These are phyloP conservation scores for Aplysina aerophoba DNA, from an alignment of 37 sponge, comb jelly and placozoan genomes.

Conservation along the genomic window DNA sequence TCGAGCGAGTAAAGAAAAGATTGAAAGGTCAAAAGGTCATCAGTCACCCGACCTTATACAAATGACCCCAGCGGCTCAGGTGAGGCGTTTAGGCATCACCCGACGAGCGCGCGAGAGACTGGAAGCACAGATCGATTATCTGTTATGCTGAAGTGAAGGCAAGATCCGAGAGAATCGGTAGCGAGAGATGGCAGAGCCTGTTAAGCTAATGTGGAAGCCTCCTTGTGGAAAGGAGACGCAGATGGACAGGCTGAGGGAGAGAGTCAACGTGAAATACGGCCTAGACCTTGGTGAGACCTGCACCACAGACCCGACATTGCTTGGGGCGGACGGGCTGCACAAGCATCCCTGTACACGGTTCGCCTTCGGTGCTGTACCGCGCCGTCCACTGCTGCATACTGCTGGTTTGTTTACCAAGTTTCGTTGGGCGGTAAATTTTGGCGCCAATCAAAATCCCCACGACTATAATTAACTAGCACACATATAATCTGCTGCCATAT, in stretches of 20 bases:
- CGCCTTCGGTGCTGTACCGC: not conserved
- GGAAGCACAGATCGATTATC: too few species aligned
- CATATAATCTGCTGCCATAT: too few species aligned
- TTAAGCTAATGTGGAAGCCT: slow-evolving; percentile 74
- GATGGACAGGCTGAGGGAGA: slow-evolving; percentile 77
- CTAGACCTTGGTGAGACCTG: slow-evolving; percentile 50
- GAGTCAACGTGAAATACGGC: slow-evolving; percentile 62
- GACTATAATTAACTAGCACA: too few species aligned
- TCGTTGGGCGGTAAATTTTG: too few species aligned
- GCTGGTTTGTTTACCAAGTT: too few species aligned
- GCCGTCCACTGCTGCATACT: not conserved
- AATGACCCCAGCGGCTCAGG: too few species aligned
- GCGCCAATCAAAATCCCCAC: too few species aligned
- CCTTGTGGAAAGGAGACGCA: slow-evolving; percentile 50
- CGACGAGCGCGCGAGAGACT: too few species aligned
- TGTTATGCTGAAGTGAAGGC: too few species aligned
- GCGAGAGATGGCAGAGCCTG: slow-evolving; percentile 16
- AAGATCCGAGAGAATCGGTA: too few species aligned
- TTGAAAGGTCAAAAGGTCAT: not conserved
- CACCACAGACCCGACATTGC: not conserved
- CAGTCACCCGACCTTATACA: not conserved
- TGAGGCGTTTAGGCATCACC: too few species aligned
- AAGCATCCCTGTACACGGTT: not conserved
- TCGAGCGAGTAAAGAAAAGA: not conserved
- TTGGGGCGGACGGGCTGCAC: not conserved